Evolutionary conservation across 2,888 invertebrate genomes (phyloP), one percentile per base, ranked within the genome.

Genomic region (Euplexia lucipara): DNA sequence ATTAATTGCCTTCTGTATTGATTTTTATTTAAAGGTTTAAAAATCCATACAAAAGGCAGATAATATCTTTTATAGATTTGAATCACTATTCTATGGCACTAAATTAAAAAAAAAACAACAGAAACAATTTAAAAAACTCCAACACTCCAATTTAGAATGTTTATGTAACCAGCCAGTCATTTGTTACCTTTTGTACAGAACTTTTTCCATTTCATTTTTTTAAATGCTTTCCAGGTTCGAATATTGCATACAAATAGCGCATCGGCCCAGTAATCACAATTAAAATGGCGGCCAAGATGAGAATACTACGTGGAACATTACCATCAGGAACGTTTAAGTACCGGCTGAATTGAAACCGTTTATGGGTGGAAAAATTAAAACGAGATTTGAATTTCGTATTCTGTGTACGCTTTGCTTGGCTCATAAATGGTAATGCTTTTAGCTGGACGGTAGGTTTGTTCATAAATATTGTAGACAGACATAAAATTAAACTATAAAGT

Each of bases 311-410:
- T 75, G 77, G 82, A 71, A 84, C 84, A 85, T 88, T 87, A 85
- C 84, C 83, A 79, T 72, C 80, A 75, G 75, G 77, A 78, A 75
- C 79, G 75, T 79, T 80, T 82, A 83, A 84, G 75, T 83, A 81
- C 81, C 69, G 69, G 64, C 69, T 74, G 83, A 86, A 89, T 87
- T 86, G 83, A 86, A 90, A 85, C 74, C 83, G 83, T 85, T 87
- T 85, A 86, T 83, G 82, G 81, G 63, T 69, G 79, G 81, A 84
- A 86, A 85, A 86, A 84, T 84, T 86, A 79, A 85, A 85, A 83
- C 71, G 69, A 78, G 75, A 80, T 83, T 85, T 78, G 71, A 79
- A 81, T 83, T 85, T 76, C 51, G 80, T 75, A 86, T 85, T 85
- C 83, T 41, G 69, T 56, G 52, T 73, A 58, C 79, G 79, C 69